These are phyloP conservation scores for Thalpophila matura DNA, from an alignment of 2,888 invertebrate species.

Conservation along the genomic window DNA sequence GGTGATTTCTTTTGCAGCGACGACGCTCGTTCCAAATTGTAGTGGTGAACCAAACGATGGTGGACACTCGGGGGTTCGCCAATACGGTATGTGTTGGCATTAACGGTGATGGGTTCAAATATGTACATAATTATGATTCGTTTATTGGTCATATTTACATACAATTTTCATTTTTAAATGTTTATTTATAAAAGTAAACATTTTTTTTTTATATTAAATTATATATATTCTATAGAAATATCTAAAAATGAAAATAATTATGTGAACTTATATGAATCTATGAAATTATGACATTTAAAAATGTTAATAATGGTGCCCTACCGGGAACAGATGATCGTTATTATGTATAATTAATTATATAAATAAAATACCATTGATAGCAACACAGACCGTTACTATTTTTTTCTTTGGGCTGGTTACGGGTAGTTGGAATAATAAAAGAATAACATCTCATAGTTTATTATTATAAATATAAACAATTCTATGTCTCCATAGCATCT, in stretches of 20 bases:
- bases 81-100: conserved; percentile 67
- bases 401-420: not conserved
- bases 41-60: conserved; percentile 26
- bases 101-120: conserved; percentile 61
- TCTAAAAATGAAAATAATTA: too few species aligned
- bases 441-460: conserved; percentile 9
- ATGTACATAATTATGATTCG: conserved; percentile 24
- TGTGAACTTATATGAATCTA: too few species aligned
- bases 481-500: conserved; percentile 77
- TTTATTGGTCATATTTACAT: too few species aligned
- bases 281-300: too few species aligned
- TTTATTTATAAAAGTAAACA: too few species aligned
- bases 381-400: conserved; percentile 60
- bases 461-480: conserved; percentile 36
- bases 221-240: too few species aligned
- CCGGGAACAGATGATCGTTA: too few species aligned
- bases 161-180: too few species aligned
- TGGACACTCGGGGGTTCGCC: not conserved
- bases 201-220: too few species aligned
- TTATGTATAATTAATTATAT: conserved; percentile 12
- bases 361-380: conserved; percentile 61
- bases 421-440: not conserved
- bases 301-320: too few species aligned
- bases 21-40: conserved; percentile 74
- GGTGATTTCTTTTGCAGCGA: conserved; percentile 70